phyloP scores from a whole-genome alignment of 2,797 vertebrate species.

The Heteromormyrus szaboi region DNA sequence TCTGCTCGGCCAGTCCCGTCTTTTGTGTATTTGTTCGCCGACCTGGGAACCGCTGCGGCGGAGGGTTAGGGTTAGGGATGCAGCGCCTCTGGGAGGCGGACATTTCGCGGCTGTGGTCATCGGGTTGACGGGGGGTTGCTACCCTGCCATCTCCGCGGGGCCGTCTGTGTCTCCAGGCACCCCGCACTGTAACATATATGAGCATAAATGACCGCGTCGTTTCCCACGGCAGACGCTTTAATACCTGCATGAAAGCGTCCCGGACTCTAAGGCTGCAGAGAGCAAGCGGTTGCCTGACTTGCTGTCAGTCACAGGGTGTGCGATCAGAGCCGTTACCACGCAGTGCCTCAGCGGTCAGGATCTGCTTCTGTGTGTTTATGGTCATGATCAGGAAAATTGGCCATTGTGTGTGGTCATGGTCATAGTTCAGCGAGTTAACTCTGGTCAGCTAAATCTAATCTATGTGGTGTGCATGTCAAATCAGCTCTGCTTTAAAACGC shows the following conservation, averaged over 20 bases:
- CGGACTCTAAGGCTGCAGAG: background rate
- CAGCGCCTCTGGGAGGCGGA: background rate
- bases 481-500: background rate
- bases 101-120: background rate
- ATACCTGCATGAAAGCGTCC: background rate
- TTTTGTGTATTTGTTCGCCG: conserved; percentile 22
- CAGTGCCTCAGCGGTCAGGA: background rate
- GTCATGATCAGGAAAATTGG: background rate
- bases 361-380: background rate
- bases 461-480: background rate
- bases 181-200: background rate
- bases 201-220: background rate
- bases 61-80: conserved; percentile 29
- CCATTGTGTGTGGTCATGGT: background rate
- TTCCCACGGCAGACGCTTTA: background rate
- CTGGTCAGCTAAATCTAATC: background rate
- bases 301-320: background rate
- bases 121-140: background rate
- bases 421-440: background rate
- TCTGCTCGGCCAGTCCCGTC: background rate
- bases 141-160: background rate
- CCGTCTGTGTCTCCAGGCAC: background rate
- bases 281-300: background rate
- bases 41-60: conserved; percentile 15
- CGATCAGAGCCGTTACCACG: background rate